phyloP scores from a whole-genome alignment of 2,797 vertebrate species.

The Coilia nasus region DNA sequence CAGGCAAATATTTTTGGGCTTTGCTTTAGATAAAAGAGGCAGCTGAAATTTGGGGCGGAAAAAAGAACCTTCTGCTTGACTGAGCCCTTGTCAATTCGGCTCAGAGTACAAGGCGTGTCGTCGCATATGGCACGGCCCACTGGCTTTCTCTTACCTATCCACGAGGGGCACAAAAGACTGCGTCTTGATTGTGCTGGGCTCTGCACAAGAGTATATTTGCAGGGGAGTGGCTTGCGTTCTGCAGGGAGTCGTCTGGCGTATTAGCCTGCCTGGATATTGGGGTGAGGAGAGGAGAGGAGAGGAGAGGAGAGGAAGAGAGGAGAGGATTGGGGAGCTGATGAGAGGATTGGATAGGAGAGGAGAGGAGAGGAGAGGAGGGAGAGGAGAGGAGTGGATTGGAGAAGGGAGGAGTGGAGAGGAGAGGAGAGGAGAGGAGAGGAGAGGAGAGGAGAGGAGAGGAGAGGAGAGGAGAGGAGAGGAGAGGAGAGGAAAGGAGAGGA shows the following conservation, averaged over 20 bases:
- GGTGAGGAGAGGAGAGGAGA: neutral
- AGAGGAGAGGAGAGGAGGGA: too few relatives aligned
- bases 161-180: neutral
- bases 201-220: neutral
- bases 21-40: conserved; percentile 7
- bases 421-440: too few relatives aligned
- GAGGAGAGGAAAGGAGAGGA: too few relatives aligned
- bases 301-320: too few relatives aligned
- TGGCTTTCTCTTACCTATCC: neutral
- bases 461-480: too few relatives aligned
- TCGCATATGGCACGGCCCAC: neutral
- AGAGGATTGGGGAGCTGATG: too few relatives aligned
- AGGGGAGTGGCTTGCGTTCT: neutral
- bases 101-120: neutral
- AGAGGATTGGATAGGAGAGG: too few relatives aligned
- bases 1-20: neutral
- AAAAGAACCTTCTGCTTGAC: neutral
- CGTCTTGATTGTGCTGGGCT: neutral
- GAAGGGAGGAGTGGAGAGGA: too few relatives aligned
- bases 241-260: neutral
- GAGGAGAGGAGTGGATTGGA: too few relatives aligned
- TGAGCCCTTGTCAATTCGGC: neutral
- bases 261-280: neutral
- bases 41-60: neutral
- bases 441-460: too few relatives aligned